Evolutionary conservation across 2,888 invertebrate species (phyloP).

Genomic region (Cylindroiulus punctatus): DNA sequence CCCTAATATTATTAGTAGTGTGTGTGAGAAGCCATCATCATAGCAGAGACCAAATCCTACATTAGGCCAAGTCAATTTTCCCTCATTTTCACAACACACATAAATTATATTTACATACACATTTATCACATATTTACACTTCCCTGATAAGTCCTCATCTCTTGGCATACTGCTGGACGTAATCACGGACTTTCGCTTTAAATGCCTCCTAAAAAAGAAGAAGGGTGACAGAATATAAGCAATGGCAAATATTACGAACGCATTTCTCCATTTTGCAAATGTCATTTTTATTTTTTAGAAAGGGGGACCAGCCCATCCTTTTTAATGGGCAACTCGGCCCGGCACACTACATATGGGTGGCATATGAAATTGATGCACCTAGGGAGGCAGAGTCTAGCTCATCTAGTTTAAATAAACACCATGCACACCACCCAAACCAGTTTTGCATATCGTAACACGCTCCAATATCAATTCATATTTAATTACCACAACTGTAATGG

Average conservation of each 20-base stretch:
- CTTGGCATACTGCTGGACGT: constrained; percentile 76
- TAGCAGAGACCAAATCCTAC: background rate
- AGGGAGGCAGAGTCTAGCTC: too few relatives aligned
- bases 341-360: too few relatives aligned
- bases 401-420: too few relatives aligned
- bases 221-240: too few relatives aligned
- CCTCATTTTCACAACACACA: background rate
- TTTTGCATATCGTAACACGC: too few relatives aligned
- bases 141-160: constrained; percentile 70
- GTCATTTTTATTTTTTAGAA: too few relatives aligned
- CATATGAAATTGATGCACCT: too few relatives aligned
- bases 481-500: too few relatives aligned
- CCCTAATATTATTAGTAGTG: background rate
- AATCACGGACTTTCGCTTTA: constrained; percentile 79
- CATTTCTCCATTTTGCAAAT: background rate
- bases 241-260: constrained; percentile 6
- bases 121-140: background rate
- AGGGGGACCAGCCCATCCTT: too few relatives aligned
- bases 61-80: background rate
- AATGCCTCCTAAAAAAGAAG: constrained; percentile 70
- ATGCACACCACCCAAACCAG: too few relatives aligned
- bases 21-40: background rate
- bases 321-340: too few relatives aligned
- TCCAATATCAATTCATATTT: too few relatives aligned
- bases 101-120: background rate